Evolutionary conservation across 2,113 vertebrate genomes (phyloP), one percentile per base, ranked within the genome.

Genomic region (Phaethornis superciliosus): DNA sequence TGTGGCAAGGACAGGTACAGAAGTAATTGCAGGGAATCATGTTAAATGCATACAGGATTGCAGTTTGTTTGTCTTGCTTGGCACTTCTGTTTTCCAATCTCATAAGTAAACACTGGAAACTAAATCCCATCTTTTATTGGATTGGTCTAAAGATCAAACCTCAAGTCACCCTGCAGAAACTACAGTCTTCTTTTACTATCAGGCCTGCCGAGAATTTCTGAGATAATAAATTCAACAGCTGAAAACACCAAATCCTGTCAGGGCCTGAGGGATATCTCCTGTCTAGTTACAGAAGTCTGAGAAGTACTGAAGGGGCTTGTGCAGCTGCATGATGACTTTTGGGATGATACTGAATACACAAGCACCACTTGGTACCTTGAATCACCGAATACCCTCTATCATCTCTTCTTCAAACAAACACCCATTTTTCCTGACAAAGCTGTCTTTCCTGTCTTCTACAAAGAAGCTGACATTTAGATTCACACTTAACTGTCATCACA

Each of bases 81-180:
- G 26, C 77, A 42, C n/a, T 94, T 83, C 68, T 90, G 46, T 74
- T 90, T 93, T 77, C 83, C 42, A 72, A 10, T 26, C 26, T 42
- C n/a, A 4, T 54, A 80, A 69, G 27, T 59, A 88, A 93, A 92
- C 75, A 74, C 13, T 70, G 24, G 64, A 88, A 93, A 81, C 4
- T 55, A 88, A 93, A 88, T 81, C 55, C 5, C 37, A 46, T 63
- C 42, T 92, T 86, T 94, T 86, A 92, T 59, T 84, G 86, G 11
- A 78, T 63, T 81, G 64, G 69, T 71, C 65, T 75, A 75, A 90
- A 86, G 37, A 28, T 84, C 79, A 92, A 74, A 74, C 37, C 19
- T 86, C 47, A 81, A 74, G 64, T 67, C 51, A 74, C 28, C 17
- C 42, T 67, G 72, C 28, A 90, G 68, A 84, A 92, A 81, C 12